A percentile compares a stretch with the other conserved stretches of the same genome.
These are phyloP conservation scores for Charadrius vociferus DNA, from an alignment of 2,113 vertebrate species.

Conservation along the genomic window DNA sequence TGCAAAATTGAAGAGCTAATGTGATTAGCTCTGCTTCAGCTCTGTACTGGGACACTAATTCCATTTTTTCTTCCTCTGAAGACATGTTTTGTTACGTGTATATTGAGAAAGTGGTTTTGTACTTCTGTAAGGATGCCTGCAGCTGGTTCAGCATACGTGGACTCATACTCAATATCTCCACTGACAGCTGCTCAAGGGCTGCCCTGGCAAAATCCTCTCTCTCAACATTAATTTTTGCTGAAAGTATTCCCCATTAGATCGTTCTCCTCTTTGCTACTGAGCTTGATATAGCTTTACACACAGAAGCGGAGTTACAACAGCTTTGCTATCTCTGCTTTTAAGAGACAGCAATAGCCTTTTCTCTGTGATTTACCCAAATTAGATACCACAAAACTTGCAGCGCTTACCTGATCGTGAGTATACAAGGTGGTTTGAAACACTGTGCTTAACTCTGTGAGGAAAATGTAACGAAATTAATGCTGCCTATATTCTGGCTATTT, in stretches of 20 bases:
- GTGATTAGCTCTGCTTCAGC: not conserved
- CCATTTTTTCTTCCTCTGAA: not conserved
- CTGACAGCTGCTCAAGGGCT: not conserved
- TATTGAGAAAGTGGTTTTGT: not conserved
- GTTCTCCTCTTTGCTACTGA: not conserved
- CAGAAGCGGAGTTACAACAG: fast-evolving
- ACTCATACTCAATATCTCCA: not conserved
- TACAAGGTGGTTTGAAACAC: not conserved
- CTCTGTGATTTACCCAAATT: not conserved
- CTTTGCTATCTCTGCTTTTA: not conserved
- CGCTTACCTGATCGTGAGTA: not conserved
- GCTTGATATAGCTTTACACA: not conserved
- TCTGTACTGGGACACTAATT: not conserved
- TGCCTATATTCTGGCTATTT: not conserved
- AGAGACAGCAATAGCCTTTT: not conserved
- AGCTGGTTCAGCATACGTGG: not conserved
- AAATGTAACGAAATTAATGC: not conserved
- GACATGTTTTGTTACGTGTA: fast-evolving
- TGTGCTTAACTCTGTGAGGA: not conserved
- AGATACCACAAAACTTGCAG: not conserved
- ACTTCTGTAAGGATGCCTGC: not conserved
- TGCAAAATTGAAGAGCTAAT: not conserved
- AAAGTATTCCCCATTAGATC: not conserved
- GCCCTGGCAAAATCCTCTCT: not conserved
- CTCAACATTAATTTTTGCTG: not conserved